A percentile compares a stretch with the other conserved stretches of the same genome.
Evolutionary conservation across 2,797 vertebrate species (phyloP).

Genomic region (Danio albolineatus): DNA sequence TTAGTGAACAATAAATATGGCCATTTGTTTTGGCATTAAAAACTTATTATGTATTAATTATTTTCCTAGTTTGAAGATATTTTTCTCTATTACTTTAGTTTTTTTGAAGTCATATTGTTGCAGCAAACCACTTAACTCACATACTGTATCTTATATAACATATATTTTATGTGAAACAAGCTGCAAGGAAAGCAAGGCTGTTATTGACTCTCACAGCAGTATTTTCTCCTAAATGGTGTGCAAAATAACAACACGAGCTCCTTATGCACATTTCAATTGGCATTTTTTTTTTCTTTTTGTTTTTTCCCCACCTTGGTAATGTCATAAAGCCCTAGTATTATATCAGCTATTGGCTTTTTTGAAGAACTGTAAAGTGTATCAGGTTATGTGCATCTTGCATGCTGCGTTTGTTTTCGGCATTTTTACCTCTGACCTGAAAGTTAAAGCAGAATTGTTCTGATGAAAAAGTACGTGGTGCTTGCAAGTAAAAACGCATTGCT

Average conservation of each 20-base stretch:
- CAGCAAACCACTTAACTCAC: not conserved
- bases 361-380: not conserved
- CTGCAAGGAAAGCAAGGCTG: not conserved
- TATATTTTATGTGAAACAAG: not conserved
- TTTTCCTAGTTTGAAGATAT: not conserved
- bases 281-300: not conserved
- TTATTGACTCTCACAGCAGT: not conserved
- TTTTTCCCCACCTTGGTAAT: not conserved
- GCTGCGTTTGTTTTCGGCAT: not conserved
- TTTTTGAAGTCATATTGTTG: not conserved
- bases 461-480: not conserved
- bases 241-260: conserved; percentile 35
- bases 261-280: conserved; percentile 41
- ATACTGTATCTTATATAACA: too few species aligned
- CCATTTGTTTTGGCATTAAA: too few species aligned
- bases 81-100: not conserved
- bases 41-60: not conserved
- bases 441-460: not conserved
- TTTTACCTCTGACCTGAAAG: not conserved
- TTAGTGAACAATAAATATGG: too few species aligned
- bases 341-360: conserved; percentile 6
- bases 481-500: not conserved
- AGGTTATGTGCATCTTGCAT: conserved; percentile 7
- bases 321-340: not conserved
- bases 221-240: conserved; percentile 16